phyloP scores from a whole-genome alignment of 1,140 invertebrate species.

The Drosophila mauritiana region DNA sequence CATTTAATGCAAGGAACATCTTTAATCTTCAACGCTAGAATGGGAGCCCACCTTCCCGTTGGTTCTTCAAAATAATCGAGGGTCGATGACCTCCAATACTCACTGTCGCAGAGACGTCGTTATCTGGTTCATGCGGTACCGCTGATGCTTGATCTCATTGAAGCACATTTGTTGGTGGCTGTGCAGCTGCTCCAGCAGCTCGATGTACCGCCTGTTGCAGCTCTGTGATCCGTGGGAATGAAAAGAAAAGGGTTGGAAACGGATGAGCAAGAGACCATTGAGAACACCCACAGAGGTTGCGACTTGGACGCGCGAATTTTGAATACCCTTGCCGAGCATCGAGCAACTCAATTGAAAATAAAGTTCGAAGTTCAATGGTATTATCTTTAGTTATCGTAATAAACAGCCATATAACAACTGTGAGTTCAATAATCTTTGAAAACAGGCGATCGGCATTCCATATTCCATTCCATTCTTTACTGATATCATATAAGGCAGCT shows the following conservation, averaged over 20 bases:
- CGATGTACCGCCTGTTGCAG: constrained; percentile 91
- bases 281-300: not conserved
- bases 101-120: constrained; percentile 91
- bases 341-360: not conserved
- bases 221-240: constrained; percentile 85
- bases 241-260: not conserved
- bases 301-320: not conserved
- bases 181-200: constrained; percentile 93
- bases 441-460: not conserved
- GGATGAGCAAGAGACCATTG: not conserved
- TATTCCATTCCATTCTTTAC: not conserved
- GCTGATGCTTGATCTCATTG: constrained; percentile 94
- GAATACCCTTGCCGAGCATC: not conserved
- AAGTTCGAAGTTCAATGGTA: not conserved
- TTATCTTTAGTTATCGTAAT: not conserved
- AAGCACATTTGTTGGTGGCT: constrained; percentile 94
- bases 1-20: too few relatives aligned
- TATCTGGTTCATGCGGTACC: constrained; percentile 94
- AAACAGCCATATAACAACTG: not conserved
- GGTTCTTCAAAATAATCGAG: not conserved
- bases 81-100: constrained; percentile 50
- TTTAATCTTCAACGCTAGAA: too few relatives aligned
- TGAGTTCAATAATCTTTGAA: constrained; percentile 1
- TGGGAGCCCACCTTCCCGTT: too few relatives aligned
- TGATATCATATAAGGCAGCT: not conserved